A percentile compares a stretch with the other conserved stretches of the same genome.
Conservation (phyloP, 2,113 vertebrate species). For the Siniperca chuatsi region DNA sequence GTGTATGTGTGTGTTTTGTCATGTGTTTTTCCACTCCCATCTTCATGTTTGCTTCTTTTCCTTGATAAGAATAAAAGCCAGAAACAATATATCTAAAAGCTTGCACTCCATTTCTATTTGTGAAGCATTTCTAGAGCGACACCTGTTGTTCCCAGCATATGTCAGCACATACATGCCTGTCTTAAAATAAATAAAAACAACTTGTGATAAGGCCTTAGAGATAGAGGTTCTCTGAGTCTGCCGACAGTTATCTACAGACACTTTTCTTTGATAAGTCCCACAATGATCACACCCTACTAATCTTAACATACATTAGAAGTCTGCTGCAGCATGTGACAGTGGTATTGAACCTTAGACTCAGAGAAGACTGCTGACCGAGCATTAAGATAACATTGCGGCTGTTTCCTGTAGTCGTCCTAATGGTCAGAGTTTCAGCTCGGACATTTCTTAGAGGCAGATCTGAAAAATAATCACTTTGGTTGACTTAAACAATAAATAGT, state of each 20-base stretch:
- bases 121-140: not conserved
- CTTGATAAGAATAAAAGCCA: not conserved
- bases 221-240: not conserved
- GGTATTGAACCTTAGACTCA: constrained; percentile 14
- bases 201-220: not conserved
- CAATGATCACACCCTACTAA: not conserved
- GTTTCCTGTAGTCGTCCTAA: constrained; percentile 14
- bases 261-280: not conserved
- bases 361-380: constrained; percentile 23
- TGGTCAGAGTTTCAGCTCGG: not conserved
- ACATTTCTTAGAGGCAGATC: not conserved
- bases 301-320: not conserved
- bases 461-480: not conserved
- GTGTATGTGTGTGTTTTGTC: constrained; percentile 12
- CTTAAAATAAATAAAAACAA: not conserved
- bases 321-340: constrained; percentile 15
- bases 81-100: not conserved
- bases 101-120: not conserved
- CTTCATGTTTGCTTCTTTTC: not conserved
- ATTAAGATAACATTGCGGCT: not conserved
- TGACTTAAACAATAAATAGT: not conserved
- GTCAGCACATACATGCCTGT: not conserved
- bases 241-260: not conserved
- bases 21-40: not conserved
- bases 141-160: not conserved